These are phyloP conservation scores for Rhyacophila evoluta DNA, from an alignment of 2,888 invertebrate genomes.

Conservation along the genomic window DNA sequence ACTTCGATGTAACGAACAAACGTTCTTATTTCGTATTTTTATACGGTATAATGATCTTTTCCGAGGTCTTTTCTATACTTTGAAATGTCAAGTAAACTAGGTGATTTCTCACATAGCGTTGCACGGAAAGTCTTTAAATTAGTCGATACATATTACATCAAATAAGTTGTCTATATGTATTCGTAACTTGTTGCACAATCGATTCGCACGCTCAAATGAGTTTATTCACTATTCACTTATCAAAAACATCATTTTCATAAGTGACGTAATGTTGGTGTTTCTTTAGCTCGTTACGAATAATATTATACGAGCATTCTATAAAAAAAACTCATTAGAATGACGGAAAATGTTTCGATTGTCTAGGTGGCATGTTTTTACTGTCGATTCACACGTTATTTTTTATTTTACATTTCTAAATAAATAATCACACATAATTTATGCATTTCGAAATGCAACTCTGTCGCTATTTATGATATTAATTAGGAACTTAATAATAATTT, in stretches of 20 bases:
- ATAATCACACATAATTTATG: not conserved
- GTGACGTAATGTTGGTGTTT: constrained; percentile 36
- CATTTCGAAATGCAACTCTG: not conserved
- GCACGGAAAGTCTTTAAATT: not conserved
- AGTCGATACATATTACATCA: not conserved
- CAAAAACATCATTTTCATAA: constrained; percentile 43
- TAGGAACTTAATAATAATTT: too few relatives aligned
- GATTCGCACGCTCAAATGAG: constrained; percentile 39
- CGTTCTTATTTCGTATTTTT: too few relatives aligned
- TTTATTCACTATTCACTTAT: too few relatives aligned
- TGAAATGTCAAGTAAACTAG: not conserved
- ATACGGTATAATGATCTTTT: too few relatives aligned
- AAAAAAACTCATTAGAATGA: not conserved
- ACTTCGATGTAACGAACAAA: too few relatives aligned
- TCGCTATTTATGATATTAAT: not conserved
- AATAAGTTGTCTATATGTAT: not conserved
- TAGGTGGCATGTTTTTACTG: not conserved
- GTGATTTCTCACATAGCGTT: not conserved
- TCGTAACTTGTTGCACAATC: not conserved
- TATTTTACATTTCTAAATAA: not conserved
- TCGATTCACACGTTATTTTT: constrained; percentile 1
- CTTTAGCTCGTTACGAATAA: constrained; percentile 38
- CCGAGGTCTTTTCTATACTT: too few relatives aligned
- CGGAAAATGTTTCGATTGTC: constrained; percentile 5
- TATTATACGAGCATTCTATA: not conserved